phyloP scores from a whole-genome alignment of 2,888 invertebrate genomes.

The Catocala nupta region DNA sequence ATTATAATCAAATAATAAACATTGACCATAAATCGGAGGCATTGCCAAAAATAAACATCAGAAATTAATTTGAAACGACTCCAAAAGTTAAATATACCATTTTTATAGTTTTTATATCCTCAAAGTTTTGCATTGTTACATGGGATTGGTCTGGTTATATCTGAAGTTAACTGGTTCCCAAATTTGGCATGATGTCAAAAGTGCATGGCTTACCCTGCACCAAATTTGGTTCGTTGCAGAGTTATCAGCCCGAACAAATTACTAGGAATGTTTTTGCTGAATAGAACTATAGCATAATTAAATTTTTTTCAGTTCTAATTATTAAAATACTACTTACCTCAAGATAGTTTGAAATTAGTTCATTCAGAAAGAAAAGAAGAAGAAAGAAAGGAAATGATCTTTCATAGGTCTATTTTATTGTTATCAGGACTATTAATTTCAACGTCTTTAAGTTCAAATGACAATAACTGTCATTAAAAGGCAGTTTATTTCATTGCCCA shows the following conservation, averaged over 20 bases:
- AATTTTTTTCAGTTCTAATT: slow-evolving; percentile 13
- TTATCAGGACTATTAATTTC: too few relatives aligned
- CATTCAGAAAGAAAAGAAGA: too few relatives aligned
- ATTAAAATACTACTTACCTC: too few relatives aligned
- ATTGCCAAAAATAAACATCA: slow-evolving; percentile 39
- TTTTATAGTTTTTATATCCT: slow-evolving; percentile 47
- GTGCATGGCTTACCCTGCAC: slow-evolving; percentile 52
- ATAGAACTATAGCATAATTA: slow-evolving; percentile 38
- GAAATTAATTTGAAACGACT: slow-evolving; percentile 52
- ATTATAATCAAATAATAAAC: slow-evolving; percentile 29
- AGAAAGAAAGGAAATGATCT: too few relatives aligned
- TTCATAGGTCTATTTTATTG: too few relatives aligned
- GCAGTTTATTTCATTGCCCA: too few relatives aligned
- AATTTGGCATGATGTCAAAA: slow-evolving; percentile 69
- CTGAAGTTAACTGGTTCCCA: slow-evolving; percentile 63
- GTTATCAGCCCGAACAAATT: slow-evolving; percentile 48
- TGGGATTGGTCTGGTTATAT: slow-evolving; percentile 59
- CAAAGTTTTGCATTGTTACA: slow-evolving; percentile 53
- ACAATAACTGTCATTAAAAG: too few relatives aligned
- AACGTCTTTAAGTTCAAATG: too few relatives aligned
- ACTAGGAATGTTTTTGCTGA: slow-evolving; percentile 46
- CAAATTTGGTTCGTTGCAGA: slow-evolving; percentile 48
- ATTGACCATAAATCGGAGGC: slow-evolving; percentile 31
- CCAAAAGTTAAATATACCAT: slow-evolving; percentile 54
- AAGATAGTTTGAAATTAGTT: too few relatives aligned